A percentile compares a stretch with the other conserved stretches of the same genome.
These are phyloP conservation scores for Fragum fragum DNA, from an alignment of 2,888 invertebrate genomes.

Conservation along the genomic window DNA sequence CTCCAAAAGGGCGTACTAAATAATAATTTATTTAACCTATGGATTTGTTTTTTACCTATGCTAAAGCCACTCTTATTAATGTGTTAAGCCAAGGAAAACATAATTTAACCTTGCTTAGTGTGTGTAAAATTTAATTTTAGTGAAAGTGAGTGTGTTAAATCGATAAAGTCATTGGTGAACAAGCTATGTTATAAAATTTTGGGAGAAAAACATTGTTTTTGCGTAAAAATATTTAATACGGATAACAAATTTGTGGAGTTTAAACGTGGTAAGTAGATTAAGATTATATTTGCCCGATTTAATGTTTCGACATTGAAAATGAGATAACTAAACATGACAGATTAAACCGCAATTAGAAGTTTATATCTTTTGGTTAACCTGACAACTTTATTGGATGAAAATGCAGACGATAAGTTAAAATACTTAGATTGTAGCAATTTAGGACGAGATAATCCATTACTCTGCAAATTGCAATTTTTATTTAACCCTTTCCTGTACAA, in stretches of 20 bases:
- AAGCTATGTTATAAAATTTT: not conserved
- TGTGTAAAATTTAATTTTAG: constrained; percentile 17
- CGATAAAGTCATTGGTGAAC: constrained; percentile 1
- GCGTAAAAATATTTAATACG: not conserved
- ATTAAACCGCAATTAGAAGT: too few relatives aligned
- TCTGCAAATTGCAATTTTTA: too few relatives aligned
- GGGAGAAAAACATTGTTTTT: not conserved
- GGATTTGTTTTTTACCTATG: constrained; percentile 4
- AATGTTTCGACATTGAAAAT: not conserved
- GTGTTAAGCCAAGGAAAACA: constrained; percentile 22
- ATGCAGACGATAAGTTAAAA: too few relatives aligned
- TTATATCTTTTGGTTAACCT: too few relatives aligned
- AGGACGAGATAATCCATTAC: too few relatives aligned
- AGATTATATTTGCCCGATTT: not conserved
- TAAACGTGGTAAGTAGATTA: not conserved
- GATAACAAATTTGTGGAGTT: not conserved
- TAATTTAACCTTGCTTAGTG: not conserved
- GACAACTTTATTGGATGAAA: too few relatives aligned
- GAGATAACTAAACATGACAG: too few relatives aligned
- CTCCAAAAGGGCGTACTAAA: constrained; percentile 8
- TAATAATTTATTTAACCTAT: not conserved
- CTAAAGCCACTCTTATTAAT: not conserved
- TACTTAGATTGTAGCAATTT: too few relatives aligned
- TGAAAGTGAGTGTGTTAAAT: not conserved
- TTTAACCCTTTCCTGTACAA: too few relatives aligned